A percentile compares a stretch with the other conserved stretches of the same genome.
These are phyloP conservation scores for Drosophila asahinai DNA, from an alignment of 1,140 invertebrate species.

Conservation along the genomic window DNA sequence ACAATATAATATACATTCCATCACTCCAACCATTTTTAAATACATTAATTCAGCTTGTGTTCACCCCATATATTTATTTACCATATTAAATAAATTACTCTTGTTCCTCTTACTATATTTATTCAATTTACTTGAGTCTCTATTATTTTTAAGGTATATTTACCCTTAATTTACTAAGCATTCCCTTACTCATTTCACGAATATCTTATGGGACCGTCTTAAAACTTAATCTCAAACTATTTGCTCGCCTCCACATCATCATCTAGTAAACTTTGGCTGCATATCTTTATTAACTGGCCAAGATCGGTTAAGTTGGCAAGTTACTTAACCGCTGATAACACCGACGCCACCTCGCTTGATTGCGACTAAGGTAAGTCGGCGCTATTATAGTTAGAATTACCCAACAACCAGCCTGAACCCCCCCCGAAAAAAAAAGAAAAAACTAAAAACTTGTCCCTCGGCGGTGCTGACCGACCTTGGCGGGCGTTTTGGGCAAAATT, in stretches of 20 bases:
- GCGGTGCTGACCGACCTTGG: conserved; percentile 39
- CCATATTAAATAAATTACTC: not conserved
- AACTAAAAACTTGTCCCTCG: conserved; percentile 15
- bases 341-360: not conserved
- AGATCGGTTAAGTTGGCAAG: conserved; percentile 34
- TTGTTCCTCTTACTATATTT: no score
- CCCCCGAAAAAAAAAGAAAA: not conserved
- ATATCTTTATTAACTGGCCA: conserved; percentile 40
- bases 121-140: not conserved
- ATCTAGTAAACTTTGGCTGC: conserved; percentile 23
- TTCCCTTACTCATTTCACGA: no score
- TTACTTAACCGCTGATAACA: conserved; percentile 21
- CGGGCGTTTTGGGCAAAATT: conserved; percentile 42
- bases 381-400: conserved; percentile 26
- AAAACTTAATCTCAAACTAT: not conserved
- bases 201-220: not conserved
- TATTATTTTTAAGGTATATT: no score
- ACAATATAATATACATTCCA: not conserved
- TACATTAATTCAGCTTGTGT: not conserved
- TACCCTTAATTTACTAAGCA: no score
- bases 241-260: conserved; percentile 3
- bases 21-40: not conserved
- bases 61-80: no score
- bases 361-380: conserved; percentile 16
- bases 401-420: conserved; percentile 7